phyloP scores from a whole-genome alignment of 2,888 invertebrate genomes.

The Mesochorus sp. region DNA sequence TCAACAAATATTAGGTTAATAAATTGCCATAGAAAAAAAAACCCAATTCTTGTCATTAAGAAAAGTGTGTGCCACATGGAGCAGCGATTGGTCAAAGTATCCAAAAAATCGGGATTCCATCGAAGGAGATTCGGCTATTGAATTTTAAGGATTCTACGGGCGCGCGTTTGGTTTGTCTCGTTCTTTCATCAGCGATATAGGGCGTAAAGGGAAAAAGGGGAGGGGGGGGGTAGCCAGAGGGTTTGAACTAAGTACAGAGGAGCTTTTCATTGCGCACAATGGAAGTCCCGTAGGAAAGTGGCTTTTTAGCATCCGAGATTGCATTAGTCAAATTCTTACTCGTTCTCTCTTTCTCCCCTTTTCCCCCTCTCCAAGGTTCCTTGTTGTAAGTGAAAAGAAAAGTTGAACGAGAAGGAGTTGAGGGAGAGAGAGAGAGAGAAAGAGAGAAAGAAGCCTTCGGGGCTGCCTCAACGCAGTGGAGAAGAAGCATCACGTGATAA shows the following conservation, averaged over 20 bases:
- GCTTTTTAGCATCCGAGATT: slow-evolving; percentile 79
- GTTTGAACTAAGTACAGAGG: slow-evolving; percentile 62
- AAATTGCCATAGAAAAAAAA: too few species aligned
- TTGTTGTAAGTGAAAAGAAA: slow-evolving; percentile 59
- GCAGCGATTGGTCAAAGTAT: too few species aligned
- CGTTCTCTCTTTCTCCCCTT: slow-evolving; percentile 46
- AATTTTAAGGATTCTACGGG: slow-evolving; percentile 8
- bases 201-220: too few species aligned
- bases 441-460: too few species aligned
- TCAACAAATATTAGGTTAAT: too few species aligned
- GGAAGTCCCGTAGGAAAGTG: slow-evolving; percentile 67
- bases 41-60: too few species aligned
- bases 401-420: slow-evolving; percentile 45
- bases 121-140: slow-evolving; percentile 1
- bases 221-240: slow-evolving; percentile 38
- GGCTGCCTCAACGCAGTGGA: slow-evolving; percentile 21
- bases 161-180: neutral
- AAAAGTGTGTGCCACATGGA: too few species aligned
- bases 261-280: slow-evolving; percentile 73
- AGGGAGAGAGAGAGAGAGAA: slow-evolving; percentile 8
- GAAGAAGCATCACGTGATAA: slow-evolving; percentile 50
- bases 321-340: slow-evolving; percentile 78
- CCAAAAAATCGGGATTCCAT: slow-evolving; percentile 11
- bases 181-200: neutral
- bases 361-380: neutral